Evolutionary conservation across 2,888 invertebrate genomes (phyloP), one percentile per base, ranked within the genome.

Genomic region (Geotrupes spiniger): DNA sequence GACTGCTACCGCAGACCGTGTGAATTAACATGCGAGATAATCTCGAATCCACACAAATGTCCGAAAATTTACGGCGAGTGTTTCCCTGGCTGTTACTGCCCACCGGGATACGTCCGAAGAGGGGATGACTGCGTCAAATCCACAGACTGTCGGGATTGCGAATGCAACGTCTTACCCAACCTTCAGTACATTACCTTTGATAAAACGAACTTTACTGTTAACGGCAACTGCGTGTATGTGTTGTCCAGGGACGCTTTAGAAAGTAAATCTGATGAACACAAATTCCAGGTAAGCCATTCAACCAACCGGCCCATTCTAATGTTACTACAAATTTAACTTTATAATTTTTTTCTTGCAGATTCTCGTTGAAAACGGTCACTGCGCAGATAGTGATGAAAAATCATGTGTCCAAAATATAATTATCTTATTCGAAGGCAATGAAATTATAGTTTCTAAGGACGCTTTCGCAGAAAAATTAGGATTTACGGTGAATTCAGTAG

Each of bases 171-270:
- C 0, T 79, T 86, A 50, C 92, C 92, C 0, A 83, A 87, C 40
- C 84, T 90, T 1, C 87, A 90, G 63, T 91, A 89, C 70, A 78
- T 84, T 48, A 89, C 88, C 21, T 95, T 91, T 65, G 93, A 94
- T 67, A 83, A 85, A 14, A 82, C 80, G 52, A 85, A 87, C 61
- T 84, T 87, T 58, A 87, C 87, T 0, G 87, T 89, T 69, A 83
- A 86, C 56, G 90, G 89, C 2, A 89, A 89, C 68, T 94, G 94
- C 69, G 89, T 89, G 0, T 92, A 92, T 66, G 76, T 92, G 17
- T 80, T 91, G 42, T 84, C 90, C 0, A 74, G 86, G 21, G 84
- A 87, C 69, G 40, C 65, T n/a, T n/a, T n/a, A 1, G 44, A 53
- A n/a, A 75, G 76, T 31, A 65, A 76, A 0, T 76, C 78, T 0